Conservation (phyloP, 2,113 vertebrate species). For the Passer domesticus region DNA sequence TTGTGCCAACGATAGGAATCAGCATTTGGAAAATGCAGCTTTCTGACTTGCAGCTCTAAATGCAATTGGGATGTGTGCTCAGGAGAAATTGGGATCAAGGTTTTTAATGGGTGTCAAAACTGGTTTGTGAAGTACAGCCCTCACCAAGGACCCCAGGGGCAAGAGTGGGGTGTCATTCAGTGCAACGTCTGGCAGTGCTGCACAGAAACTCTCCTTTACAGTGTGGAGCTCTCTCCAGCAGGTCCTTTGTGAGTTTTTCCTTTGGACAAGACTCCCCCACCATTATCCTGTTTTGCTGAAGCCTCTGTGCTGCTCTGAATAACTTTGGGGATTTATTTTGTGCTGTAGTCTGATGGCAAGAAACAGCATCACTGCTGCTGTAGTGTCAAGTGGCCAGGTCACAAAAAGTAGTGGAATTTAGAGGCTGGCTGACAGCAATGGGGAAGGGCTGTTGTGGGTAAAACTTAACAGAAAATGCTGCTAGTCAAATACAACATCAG, state of each 20-base stretch:
- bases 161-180: neutral
- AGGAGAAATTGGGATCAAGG: neutral
- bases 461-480: neutral
- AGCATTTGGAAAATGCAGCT: neutral
- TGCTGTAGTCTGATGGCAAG: neutral
- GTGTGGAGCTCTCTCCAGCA: neutral
- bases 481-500: neutral
- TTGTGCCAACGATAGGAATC: neutral
- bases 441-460: neutral
- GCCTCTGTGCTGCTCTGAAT: neutral
- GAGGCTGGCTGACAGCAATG: neutral
- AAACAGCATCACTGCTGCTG: neutral
- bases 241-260: neutral
- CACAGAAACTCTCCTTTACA: neutral
- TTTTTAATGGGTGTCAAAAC: neutral
- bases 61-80: neutral
- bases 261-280: neutral
- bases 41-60: neutral
- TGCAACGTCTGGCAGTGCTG: neutral
- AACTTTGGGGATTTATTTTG: neutral
- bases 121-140: neutral
- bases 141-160: neutral
- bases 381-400: neutral
- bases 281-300: neutral
- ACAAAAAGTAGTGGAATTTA: rapidly evolving